These are phyloP conservation scores for Amazona ochrocephala DNA, from an alignment of 2,797 vertebrate species.

Conservation along the genomic window DNA sequence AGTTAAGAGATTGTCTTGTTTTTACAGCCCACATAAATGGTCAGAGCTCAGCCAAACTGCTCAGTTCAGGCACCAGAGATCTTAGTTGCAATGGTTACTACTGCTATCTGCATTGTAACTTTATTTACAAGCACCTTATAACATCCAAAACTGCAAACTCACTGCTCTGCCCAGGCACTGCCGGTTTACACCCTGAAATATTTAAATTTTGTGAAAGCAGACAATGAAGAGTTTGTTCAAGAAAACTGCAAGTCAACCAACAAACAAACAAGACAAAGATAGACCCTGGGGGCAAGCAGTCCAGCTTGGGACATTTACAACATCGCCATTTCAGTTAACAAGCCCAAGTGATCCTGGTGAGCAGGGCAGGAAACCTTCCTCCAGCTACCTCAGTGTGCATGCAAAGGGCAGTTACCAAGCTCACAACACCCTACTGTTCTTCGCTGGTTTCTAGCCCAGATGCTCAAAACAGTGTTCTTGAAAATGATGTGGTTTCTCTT, in stretches of 20 bases:
- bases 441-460: not conserved
- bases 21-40: not conserved
- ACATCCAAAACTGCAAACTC: not conserved
- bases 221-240: conserved; percentile 4
- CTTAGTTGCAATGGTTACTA: not conserved
- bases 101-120: not conserved
- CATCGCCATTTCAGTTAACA: not conserved
- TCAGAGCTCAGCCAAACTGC: not conserved
- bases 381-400: not conserved
- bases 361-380: not conserved
- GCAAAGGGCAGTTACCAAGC: not conserved
- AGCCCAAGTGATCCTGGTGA: not conserved
- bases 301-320: not conserved
- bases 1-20: not conserved
- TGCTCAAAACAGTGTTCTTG: not conserved
- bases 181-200: not conserved
- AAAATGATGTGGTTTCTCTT: not conserved
- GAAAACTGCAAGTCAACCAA: conserved; percentile 25
- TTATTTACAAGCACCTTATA: not conserved
- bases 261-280: conserved; percentile 22
- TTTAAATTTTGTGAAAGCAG: conserved; percentile 1
- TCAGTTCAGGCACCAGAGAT: not conserved
- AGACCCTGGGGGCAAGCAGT: not conserved
- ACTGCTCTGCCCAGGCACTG: not conserved
- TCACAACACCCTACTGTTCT: not conserved